Base-by-base conservation (phyloP, 2,888 invertebrate genomes). In the Tryphoninae sp. region DNA sequence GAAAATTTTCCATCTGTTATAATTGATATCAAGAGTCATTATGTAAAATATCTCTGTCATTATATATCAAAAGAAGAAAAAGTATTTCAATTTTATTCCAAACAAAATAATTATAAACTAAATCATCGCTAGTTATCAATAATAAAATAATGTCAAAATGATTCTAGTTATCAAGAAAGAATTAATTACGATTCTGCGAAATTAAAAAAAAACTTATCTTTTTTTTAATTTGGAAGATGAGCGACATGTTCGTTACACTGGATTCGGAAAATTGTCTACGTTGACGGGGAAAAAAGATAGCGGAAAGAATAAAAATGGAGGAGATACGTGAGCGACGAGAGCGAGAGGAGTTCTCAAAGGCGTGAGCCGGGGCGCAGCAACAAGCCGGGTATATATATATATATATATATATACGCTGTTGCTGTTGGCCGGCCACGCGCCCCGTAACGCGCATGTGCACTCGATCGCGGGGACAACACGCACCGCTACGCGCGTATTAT, bases 341-440 rank as follows among this genome's bases (percentile, higher is more conserved):
- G 68, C 61, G 59, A 59, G 69, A 71, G 69, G 78, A 69, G 62
- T 71, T 45, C 55, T 64, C 61, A 58, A 78, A 78, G 78, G 78
- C 78, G 71, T 78, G 62, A 77, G 69, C 71, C 19, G 23, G 55
- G 64, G 55, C 69, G 64, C 64, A 73, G 62, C 22, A 33, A 13
- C 26, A 26, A 26, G n/a, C 51, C 40, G 61, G 53, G 2, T 59
- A 49, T 61, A 69, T 53, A 22, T 67, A 61, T 11, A 22, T n/a
- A 73, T 8, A 51, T 9, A 62, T 11, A 49, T 9, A 62, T 11
- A 49, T n/a, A 45, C 26, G 78, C 75, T 59, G 65, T 74, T 59
- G 76, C 83, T 76, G 81, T 76, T 75, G 78, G 76, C 80, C 84
- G 84, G 88, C 87, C 88, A 89, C 89, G 89, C 89, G 89, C 86